Evolutionary conservation across 1,140 invertebrate genomes (phyloP).

Genomic region (Drosophila seguyi): DNA sequence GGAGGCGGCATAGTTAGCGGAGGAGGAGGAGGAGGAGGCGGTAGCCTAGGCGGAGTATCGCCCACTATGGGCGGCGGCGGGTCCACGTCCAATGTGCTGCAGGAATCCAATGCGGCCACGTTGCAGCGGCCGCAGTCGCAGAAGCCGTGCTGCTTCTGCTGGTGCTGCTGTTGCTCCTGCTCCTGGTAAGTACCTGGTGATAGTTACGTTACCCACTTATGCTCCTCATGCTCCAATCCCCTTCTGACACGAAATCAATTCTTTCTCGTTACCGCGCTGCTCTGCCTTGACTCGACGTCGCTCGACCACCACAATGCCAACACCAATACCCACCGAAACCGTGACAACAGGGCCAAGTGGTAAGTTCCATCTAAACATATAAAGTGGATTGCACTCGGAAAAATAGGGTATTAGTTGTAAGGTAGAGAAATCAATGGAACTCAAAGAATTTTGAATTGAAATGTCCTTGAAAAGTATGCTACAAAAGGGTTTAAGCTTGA

Average conservation of each 20-base stretch:
- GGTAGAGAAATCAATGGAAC: neutral
- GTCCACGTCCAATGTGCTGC: conserved; percentile 71
- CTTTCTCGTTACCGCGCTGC: conserved; percentile 36
- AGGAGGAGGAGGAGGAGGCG: conserved; percentile 12
- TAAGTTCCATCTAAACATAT: conserved; percentile 57
- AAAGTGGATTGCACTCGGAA: conserved; percentile 11
- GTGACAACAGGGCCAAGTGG: conserved; percentile 78
- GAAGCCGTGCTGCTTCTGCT: conserved; percentile 88
- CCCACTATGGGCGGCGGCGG: conserved; percentile 49
- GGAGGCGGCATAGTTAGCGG: conserved; percentile 27
- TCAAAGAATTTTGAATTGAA: too few species aligned
- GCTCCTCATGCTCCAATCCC: conserved; percentile 20
- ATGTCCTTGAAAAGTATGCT: neutral
- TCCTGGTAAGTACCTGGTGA: conserved; percentile 87
- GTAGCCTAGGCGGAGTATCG: conserved; percentile 28
- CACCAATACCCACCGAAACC: conserved; percentile 46
- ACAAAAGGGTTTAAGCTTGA: neutral
- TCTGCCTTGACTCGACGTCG: conserved; percentile 32
- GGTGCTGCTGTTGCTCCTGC: conserved; percentile 91
- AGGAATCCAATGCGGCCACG: conserved; percentile 73
- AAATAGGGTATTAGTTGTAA: neutral
- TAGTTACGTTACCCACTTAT: conserved; percentile 16
- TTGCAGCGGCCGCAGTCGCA: conserved; percentile 75
- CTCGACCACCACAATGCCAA: conserved; percentile 19
- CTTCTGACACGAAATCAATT: conserved; percentile 50